Conservation (phyloP, 1,140 invertebrate genomes). For the Ooceraea biroi region DNA sequence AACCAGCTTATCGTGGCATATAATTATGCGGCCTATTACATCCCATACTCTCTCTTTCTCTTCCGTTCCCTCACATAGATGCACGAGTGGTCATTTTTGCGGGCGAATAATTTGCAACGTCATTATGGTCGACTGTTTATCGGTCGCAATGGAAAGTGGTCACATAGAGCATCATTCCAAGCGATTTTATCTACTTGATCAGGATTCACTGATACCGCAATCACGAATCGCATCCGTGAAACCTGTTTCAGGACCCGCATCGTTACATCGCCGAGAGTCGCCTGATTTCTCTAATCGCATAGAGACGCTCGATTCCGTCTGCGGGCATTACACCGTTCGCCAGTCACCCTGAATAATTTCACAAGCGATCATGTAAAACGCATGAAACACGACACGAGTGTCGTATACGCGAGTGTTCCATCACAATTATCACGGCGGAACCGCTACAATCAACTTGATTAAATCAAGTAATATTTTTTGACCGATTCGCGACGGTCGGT, state of each 20-base stretch:
- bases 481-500: neutral
- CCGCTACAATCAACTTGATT: conserved; percentile 15
- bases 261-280: neutral
- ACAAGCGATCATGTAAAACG: neutral
- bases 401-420: neutral
- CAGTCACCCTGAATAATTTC: neutral
- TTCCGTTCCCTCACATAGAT: conserved; percentile 5
- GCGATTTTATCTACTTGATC: conserved; percentile 36
- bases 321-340: neutral
- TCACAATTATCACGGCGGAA: neutral
- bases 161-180: neutral
- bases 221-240: neutral
- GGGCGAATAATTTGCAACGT: conserved; percentile 33
- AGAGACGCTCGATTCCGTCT: neutral
- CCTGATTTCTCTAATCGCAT: conserved; percentile 20
- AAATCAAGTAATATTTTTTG: conserved; percentile 5
- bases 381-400: neutral
- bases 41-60: neutral
- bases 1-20: conserved; percentile 24
- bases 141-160: conserved; percentile 25
- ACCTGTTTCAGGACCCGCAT: conserved; percentile 27
- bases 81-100: conserved; percentile 29
- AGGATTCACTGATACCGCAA: conserved; percentile 9
- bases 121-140: conserved; percentile 25
- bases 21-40: conserved; percentile 48